Evolutionary conservation across 1,140 invertebrate species (phyloP).

Genomic region (Nasonia longicornis): DNA sequence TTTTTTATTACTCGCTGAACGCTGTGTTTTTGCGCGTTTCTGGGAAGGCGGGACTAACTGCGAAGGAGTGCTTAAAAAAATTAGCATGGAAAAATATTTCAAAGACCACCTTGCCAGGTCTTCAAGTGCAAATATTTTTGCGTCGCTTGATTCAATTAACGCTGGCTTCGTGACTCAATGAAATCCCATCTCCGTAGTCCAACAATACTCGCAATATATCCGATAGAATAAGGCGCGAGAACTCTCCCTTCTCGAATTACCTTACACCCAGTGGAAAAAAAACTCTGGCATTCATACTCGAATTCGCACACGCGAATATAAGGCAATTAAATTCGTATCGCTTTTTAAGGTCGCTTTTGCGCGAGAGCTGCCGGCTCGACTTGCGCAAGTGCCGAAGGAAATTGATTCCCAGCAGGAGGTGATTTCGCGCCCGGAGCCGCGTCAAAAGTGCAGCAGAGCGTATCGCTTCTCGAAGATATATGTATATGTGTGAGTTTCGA

Average conservation of each 20-base stretch:
- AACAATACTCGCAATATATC: not conserved
- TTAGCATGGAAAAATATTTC: too few species aligned
- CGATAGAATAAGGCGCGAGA: not conserved
- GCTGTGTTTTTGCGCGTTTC: not conserved
- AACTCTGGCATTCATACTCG: not conserved
- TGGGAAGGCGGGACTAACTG: too few species aligned
- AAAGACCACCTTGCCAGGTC: too few species aligned
- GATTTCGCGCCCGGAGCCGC: not conserved
- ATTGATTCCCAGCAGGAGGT: conserved; percentile 33
- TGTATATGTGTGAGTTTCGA: not conserved
- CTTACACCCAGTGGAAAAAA: not conserved
- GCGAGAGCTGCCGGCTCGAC: not conserved
- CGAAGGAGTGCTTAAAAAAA: too few species aligned
- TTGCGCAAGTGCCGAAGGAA: conserved; percentile 2
- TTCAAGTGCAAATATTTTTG: too few species aligned
- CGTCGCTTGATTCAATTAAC: not conserved
- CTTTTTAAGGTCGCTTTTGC: not conserved
- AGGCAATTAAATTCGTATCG: conserved; percentile 9
- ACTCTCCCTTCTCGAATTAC: not conserved
- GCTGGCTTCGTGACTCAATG: not conserved
- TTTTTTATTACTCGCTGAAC: not conserved
- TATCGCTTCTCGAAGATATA: not conserved
- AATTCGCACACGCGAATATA: not conserved
- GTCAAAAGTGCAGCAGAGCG: not conserved
- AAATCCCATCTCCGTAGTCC: not conserved